A percentile compares a stretch with the other conserved stretches of the same genome.
These are phyloP conservation scores for Ochotona curzoniae DNA, from an alignment of 2,113 vertebrate species.

Conservation along the genomic window DNA sequence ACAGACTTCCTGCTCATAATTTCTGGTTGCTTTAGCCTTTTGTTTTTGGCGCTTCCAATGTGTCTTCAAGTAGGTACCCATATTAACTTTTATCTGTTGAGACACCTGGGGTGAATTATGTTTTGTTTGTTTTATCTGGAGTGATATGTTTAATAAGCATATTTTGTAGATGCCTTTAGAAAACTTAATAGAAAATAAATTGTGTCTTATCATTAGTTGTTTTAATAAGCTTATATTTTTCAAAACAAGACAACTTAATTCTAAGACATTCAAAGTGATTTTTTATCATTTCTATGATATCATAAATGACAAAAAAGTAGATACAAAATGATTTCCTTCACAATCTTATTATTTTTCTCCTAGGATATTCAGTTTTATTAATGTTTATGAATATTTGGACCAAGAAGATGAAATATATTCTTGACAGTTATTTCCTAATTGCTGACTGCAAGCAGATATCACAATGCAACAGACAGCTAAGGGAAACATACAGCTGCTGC, in stretches of 20 bases:
- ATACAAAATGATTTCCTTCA: background rate
- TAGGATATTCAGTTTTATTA: background rate
- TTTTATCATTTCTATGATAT: background rate
- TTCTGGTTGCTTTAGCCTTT: slow-evolving; percentile 16
- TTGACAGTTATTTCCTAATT: slow-evolving; percentile 30
- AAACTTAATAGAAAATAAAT: background rate
- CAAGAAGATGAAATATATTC: background rate
- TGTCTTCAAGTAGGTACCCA: background rate
- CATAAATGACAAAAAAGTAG: background rate
- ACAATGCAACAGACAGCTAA: background rate
- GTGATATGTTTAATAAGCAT: background rate
- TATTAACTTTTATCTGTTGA: background rate
- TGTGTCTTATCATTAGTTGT: background rate
- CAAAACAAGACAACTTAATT: background rate
- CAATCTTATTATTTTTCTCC: background rate
- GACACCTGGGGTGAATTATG: background rate
- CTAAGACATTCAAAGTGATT: slow-evolving; percentile 27
- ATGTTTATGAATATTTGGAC: background rate
- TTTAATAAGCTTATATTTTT: slow-evolving; percentile 47
- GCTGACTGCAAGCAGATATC: background rate
- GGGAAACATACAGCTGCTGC: background rate
- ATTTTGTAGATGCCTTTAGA: slow-evolving; percentile 14
- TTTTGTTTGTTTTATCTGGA: slow-evolving; percentile 2
- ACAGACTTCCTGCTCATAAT: background rate
- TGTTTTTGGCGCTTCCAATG: background rate